These are phyloP conservation scores for Ceriagrion tenellum DNA, from an alignment of 2,888 invertebrate species.

Conservation along the genomic window DNA sequence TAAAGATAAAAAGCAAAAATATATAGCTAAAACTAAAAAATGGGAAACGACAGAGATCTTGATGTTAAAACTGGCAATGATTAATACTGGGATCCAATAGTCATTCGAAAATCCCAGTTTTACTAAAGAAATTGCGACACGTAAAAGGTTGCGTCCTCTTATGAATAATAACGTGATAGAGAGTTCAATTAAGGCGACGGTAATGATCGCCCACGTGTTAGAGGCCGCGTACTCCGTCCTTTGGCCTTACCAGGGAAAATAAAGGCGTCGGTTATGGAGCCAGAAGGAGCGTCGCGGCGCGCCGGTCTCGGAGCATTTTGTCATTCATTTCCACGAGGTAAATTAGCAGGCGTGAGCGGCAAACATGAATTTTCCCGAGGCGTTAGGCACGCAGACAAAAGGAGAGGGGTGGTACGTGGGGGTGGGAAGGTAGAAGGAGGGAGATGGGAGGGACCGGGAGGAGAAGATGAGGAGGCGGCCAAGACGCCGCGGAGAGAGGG, in stretches of 20 bases:
- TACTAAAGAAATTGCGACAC: too few species aligned
- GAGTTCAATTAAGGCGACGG: background rate
- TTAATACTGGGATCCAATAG: too few species aligned
- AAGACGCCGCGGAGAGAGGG: background rate
- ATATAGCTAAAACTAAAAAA: too few species aligned
- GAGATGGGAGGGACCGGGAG: background rate
- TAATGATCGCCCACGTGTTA: background rate
- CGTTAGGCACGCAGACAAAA: background rate
- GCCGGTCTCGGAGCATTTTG: background rate
- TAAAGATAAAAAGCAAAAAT: too few species aligned
- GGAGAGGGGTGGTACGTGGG: too few species aligned
- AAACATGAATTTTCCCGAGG: background rate
- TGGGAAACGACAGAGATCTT: too few species aligned
- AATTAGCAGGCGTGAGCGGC: background rate
- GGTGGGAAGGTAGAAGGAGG: too few species aligned
- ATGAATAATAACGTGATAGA: background rate
- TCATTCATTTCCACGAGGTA: background rate
- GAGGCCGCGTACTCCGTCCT: background rate
- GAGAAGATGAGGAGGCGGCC: background rate
- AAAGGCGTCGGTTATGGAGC: background rate
- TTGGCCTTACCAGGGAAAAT: background rate
- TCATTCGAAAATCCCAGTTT: too few species aligned
- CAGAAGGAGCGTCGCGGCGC: background rate
- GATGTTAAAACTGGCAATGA: too few species aligned
- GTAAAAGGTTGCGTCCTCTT: too few species aligned